Base-by-base conservation (phyloP, 1,140 invertebrate species). In the Octopus sinensis region DNA sequence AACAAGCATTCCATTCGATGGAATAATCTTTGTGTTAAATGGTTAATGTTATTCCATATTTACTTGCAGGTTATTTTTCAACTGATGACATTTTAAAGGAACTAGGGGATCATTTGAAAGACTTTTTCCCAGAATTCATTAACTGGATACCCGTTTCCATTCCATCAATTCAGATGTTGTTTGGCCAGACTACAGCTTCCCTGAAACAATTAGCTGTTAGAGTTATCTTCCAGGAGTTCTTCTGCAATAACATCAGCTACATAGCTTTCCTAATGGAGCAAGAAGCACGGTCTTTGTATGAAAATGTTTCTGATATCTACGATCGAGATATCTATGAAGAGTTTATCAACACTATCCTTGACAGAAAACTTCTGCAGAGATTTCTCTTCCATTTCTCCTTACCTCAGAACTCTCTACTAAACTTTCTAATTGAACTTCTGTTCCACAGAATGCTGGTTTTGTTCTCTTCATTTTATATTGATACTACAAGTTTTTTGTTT, bases 371-470 rank as follows among this genome's bases (percentile, higher is more conserved):
- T 6, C 82, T 89, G 7, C 79, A 82, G 75, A 79, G 83, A 10
- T 79, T 89, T 13, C 81, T 87, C 4, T 75, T 82, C 13, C 80
- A 84, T 53, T 79, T 88, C 13, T 81, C 79, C 23, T 84, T 89
- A 51, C 88, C 88, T 9, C 62, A 81, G 43, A 84, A 86, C 75
- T 84, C 85, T 9, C 68, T 86, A 13, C 53, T 86, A 6, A 86
- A 86, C 80, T 86, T 88, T 82, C 85, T 87, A 79, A 85, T 86
- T 12, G 85, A 88, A 43, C 80, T 89, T 9, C 77, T 89, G 0
- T 82, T 85, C n/a, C 86, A 87, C 76, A 82, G 84, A 43, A 85
- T 89, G 84, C 82, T 84, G 10, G 82, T 85, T 62, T 81, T 83
- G 43, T 84, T 89, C 80, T 84, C 81, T 6, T 80, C 79, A 51